Evolutionary conservation across 2,888 invertebrate genomes (phyloP).

Genomic region (Caenorhabditis wallacei): DNA sequence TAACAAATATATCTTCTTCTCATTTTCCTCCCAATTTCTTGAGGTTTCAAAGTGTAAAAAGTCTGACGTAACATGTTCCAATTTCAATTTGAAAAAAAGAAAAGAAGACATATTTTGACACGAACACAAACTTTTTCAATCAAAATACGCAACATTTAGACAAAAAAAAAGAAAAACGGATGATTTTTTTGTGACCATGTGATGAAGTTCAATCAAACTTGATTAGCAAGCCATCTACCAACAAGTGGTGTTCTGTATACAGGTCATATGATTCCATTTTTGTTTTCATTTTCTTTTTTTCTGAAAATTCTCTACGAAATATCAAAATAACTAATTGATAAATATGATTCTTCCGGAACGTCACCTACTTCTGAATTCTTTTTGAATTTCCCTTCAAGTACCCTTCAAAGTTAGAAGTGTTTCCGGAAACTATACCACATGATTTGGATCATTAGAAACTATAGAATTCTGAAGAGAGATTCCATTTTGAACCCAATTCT

Average conservation of each 20-base stretch:
- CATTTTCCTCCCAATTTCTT: constrained; percentile 10
- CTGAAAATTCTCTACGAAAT: neutral
- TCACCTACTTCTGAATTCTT: neutral
- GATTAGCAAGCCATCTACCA: constrained; percentile 10
- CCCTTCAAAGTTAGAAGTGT: constrained; percentile 23
- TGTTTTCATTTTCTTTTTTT: neutral
- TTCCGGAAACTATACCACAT: constrained; percentile 28
- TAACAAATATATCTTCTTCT: constrained; percentile 20
- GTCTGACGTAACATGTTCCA: constrained; percentile 51
- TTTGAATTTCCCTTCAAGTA: neutral
- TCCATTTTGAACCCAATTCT: neutral
- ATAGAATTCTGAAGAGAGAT: neutral
- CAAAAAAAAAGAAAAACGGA: constrained; percentile 6
- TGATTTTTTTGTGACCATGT: constrained; percentile 22
- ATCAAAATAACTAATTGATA: neutral
- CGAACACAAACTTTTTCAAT: constrained; percentile 8
- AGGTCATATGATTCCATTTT: constrained; percentile 27
- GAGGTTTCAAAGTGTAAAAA: constrained; percentile 41
- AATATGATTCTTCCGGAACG: neutral
- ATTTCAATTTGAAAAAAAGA: neutral
- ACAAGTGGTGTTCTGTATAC: constrained; percentile 10
- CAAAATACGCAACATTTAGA: constrained; percentile 3
- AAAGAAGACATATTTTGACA: constrained; percentile 32
- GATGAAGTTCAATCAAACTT: constrained; percentile 42
- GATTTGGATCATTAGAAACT: constrained; percentile 16